Evolutionary conservation across 2,113 vertebrate genomes (phyloP).

Genomic region (cattle (Bos taurus)): DNA sequence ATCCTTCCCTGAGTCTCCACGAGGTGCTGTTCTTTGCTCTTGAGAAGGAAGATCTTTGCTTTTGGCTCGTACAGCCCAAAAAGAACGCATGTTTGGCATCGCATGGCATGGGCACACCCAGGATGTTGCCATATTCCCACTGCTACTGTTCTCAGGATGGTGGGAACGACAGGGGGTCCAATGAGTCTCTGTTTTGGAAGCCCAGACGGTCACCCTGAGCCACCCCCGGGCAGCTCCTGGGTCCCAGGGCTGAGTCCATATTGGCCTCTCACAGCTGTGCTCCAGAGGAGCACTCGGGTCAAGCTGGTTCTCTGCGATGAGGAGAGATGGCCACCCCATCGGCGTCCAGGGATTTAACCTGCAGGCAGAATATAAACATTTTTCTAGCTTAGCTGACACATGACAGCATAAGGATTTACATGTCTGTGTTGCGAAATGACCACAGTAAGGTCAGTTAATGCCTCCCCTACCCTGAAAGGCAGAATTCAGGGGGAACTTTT

Average conservation of each 20-base stretch:
- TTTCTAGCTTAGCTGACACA: neutral
- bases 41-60: neutral
- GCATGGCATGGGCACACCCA: neutral
- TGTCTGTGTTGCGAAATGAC: neutral
- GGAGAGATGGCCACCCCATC: neutral
- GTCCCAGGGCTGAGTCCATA: neutral
- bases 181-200: neutral
- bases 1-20: neutral
- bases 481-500: neutral
- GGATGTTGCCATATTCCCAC: neutral
- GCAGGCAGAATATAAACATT: neutral
- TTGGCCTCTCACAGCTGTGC: neutral
- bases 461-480: neutral
- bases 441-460: accelerated
- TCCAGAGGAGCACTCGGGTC: too few species aligned
- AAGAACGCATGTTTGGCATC: accelerated
- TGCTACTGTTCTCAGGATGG: neutral
- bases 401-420: neutral
- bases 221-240: neutral
- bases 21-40: too few species aligned
- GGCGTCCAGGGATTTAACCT: accelerated
- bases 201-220: neutral
- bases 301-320: neutral
- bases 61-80: neutral
- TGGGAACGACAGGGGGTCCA: neutral